These are phyloP conservation scores for Brachionus calyciflorus DNA, from an alignment of 1,140 invertebrate species.

Conservation along the genomic window DNA sequence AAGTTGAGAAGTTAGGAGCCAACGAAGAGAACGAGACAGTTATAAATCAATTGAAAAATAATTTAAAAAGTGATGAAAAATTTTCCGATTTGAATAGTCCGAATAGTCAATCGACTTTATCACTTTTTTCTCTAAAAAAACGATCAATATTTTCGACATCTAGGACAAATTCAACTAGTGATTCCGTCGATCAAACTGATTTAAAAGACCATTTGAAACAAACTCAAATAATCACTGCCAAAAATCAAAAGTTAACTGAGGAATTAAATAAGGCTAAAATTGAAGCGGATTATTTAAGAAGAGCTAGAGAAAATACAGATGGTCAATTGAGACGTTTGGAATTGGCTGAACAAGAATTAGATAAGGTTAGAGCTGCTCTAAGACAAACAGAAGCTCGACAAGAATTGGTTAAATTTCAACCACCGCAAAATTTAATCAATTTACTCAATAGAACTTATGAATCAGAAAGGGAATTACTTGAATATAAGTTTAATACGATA, in stretches of 20 bases:
- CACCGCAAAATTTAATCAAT: conserved; percentile 17
- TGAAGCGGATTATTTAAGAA: conserved; percentile 23
- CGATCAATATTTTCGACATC: not conserved
- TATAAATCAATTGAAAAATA: conserved; percentile 30
- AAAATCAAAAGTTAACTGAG: conserved; percentile 4
- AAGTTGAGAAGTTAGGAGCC: conserved; percentile 25
- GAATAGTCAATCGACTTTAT: not conserved
- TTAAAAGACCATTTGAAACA: conserved; percentile 4
- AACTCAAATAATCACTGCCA: not conserved
- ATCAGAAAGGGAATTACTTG: conserved; percentile 30
- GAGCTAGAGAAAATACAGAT: conserved; percentile 21
- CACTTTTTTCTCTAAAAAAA: not conserved
- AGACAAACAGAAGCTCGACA: conserved; percentile 18
- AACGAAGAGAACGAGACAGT: conserved; percentile 17
- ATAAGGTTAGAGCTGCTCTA: conserved; percentile 26
- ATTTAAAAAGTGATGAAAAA: not conserved
- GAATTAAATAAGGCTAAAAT: conserved; percentile 30
- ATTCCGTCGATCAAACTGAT: not conserved
- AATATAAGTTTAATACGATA: conserved; percentile 19
- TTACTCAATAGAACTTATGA: conserved; percentile 40
- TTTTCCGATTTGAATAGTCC: not conserved
- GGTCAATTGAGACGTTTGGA: conserved; percentile 32
- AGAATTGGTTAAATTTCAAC: conserved; percentile 35
- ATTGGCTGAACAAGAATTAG: conserved; percentile 37
- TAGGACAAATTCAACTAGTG: not conserved